Percentiles rank a stretch among this genome's conserved stretches.
Evolutionary conservation across 2,113 vertebrate genomes (phyloP).

Genomic region (Capra hircus): DNA sequence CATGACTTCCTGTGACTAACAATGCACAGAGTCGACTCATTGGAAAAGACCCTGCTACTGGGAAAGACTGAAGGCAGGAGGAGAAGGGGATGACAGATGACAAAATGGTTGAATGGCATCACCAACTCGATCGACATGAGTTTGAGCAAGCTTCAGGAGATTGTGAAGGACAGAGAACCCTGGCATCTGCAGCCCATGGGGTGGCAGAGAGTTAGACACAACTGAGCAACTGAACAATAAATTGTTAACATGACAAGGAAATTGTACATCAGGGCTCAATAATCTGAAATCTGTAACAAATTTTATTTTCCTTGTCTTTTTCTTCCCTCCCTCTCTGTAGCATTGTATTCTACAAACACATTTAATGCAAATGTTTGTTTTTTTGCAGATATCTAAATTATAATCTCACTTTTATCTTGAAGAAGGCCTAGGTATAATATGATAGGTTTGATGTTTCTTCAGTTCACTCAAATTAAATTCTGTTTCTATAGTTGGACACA

Average conservation of each 20-base stretch:
- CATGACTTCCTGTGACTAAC: background rate
- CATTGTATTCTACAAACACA: background rate
- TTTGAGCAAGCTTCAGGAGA: background rate
- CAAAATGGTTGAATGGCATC: background rate
- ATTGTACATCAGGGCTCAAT: background rate
- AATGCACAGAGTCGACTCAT: background rate
- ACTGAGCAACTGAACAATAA: background rate
- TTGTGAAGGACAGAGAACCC: background rate
- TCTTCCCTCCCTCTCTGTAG: background rate
- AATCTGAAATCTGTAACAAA: background rate
- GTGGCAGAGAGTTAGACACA: background rate
- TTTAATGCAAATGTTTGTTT: background rate
- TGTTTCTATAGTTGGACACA: background rate
- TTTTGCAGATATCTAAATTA: background rate
- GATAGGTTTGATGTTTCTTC: background rate
- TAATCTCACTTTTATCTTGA: background rate
- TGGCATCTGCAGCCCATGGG: background rate
- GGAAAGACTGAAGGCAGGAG: background rate
- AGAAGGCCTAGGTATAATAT: background rate
- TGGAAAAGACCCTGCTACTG: background rate
- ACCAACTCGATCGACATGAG: background rate
- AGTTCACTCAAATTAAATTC: background rate
- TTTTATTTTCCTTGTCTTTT: background rate
- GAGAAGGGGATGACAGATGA: background rate
- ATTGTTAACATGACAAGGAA: background rate